Conservation (phyloP, 2,113 vertebrate genomes). For the Pardalotus punctatus region DNA sequence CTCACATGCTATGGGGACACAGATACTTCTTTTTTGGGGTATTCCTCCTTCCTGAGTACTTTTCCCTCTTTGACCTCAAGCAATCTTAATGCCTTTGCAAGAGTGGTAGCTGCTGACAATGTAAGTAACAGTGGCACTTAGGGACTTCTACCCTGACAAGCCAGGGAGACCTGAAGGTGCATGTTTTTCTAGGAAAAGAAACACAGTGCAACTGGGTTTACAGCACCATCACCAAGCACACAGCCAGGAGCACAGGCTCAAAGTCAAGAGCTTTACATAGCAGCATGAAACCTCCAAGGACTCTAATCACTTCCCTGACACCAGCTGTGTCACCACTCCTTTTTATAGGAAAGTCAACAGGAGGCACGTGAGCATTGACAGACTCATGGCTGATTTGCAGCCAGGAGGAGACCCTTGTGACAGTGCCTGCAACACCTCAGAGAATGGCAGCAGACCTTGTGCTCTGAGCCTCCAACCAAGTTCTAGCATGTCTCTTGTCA, state of each 20-base stretch:
- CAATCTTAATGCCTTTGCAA: background rate
- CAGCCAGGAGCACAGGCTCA: background rate
- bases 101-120: background rate
- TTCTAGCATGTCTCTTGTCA: background rate
- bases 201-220: background rate
- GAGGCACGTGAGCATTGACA: background rate
- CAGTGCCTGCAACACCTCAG: fast-evolving
- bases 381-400: background rate
- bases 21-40: background rate
- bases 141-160: background rate
- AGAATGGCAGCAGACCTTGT: background rate
- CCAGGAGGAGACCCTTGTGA: background rate
- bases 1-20: background rate
- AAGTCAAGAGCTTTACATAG: constrained; percentile 3
- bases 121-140: background rate
- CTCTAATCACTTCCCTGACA: background rate
- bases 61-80: background rate
- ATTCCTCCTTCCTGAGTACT: background rate
- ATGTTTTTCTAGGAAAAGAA: background rate
- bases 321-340: background rate
- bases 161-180: background rate
- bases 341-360: background rate
- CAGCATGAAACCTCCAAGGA: background rate
- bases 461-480: background rate
- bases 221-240: background rate